Evolutionary conservation across 2,797 vertebrate genomes (phyloP).

Genomic region (Micropoecilia bifurca): DNA sequence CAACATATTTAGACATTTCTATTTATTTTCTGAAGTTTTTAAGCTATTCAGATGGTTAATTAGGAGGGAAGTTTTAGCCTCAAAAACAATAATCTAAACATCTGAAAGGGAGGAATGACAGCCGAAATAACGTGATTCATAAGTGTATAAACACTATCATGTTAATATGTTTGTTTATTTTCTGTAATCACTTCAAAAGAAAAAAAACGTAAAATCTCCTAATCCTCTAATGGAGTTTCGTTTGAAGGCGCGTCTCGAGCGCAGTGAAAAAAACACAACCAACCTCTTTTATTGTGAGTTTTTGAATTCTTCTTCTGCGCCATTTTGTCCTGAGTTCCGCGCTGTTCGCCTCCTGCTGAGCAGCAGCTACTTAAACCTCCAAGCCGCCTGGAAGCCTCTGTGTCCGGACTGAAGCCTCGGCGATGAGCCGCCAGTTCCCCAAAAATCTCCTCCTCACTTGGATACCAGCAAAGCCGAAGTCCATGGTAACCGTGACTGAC

Average conservation of each 20-base stretch:
- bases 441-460: constrained; percentile 48
- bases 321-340: constrained; percentile 39
- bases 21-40: fast-evolving
- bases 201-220: not conserved
- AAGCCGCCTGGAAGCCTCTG: no score
- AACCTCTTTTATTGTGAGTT: constrained; percentile 60
- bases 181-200: fast-evolving
- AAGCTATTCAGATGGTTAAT: fast-evolving
- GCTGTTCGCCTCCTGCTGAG: fast-evolving
- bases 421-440: not conserved
- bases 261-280: constrained; percentile 7
- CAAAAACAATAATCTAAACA: not conserved
- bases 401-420: no score
- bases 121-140: not conserved
- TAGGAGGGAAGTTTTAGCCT: not conserved
- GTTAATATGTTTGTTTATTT: fast-evolving
- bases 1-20: fast-evolving
- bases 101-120: fast-evolving
- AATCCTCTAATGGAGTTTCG: not conserved
- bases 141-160: fast-evolving
- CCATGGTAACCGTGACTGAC: constrained; percentile 52
- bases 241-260: not conserved
- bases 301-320: constrained; percentile 59
- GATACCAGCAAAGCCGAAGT: constrained; percentile 50
- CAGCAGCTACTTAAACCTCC: not conserved